Base-by-base conservation (phyloP, 2,113 vertebrate genomes). In the Callorhinus ursinus region DNA sequence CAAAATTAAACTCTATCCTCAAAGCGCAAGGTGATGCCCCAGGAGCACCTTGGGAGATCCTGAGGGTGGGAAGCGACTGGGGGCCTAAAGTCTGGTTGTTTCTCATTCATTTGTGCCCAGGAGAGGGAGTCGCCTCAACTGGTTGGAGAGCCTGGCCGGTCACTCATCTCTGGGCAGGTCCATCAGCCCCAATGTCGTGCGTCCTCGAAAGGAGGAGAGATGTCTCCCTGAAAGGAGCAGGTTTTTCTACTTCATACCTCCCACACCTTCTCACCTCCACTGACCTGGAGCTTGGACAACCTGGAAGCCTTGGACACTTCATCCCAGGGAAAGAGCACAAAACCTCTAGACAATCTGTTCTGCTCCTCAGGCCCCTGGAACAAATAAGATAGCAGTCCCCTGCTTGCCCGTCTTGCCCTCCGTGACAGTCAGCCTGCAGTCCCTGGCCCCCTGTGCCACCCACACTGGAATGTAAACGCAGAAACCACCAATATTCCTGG, bases 161-260 rank as follows among this genome's bases (percentile, higher is more conserved):
- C 39, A 19, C 22, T 46, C 59, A 18, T 2, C 33, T 69, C 65
- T 28, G 46, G 63, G 49, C n/a, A 22, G 13, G n/a, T 19, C 12
- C 39, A 2, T 79, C 1, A 1, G 28, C 7, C 42, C n/a, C 46
- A 7, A 8, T 13, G 46, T n/a, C 13, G 0, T 2, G 21, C 1
- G 12, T 10, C 51, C 46, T 65, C 2, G 1, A 51, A 21, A 31
- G 18, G 46, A 76, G 33, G 46, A 71, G 61, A 59, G n/a, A 26
- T 1, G 13, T 39, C 55, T 61, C 5, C 61, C 55, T 1, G 22
- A 39, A 0, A 71, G 74, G 26, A 36, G 16, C 22, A 88, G 63
- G 16, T 5, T 28, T 39, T 80, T 87, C 55, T 10, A 7, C 21
- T 83, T 31, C 53, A 42, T 5, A 33, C 1, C 5, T 28, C 71